Conservation (phyloP, 2,113 vertebrate genomes). For the Chamaetylas fuelleborni region DNA sequence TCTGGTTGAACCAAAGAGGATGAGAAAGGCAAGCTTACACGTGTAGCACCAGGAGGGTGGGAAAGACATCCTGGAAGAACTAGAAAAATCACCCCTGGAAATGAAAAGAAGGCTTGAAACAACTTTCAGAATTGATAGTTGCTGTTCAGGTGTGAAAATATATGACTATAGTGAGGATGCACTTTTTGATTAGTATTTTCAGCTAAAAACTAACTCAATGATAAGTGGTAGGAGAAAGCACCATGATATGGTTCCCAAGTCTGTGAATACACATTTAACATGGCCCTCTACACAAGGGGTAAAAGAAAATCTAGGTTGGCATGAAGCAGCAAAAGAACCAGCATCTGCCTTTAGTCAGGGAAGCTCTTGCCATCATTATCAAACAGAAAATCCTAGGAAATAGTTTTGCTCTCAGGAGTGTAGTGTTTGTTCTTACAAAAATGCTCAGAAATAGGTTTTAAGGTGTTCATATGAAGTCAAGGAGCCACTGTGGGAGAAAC, state of each 20-base stretch:
- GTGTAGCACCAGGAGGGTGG: fast-evolving
- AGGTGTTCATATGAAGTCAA: neutral
- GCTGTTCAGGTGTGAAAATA: neutral
- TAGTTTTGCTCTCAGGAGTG: neutral
- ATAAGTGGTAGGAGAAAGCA: neutral
- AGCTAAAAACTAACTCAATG: neutral
- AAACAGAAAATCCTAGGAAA: neutral
- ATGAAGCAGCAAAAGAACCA: neutral
- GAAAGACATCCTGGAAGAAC: neutral
- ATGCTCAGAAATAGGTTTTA: neutral
- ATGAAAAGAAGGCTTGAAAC: neutral
- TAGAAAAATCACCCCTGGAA: neutral
- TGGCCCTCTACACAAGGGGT: fast-evolving
- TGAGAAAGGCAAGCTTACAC: neutral
- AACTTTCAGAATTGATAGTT: neutral
- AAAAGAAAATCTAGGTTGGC: neutral
- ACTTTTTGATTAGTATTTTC: neutral
- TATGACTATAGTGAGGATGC: neutral
- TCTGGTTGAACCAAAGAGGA: neutral
- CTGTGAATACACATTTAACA: neutral
- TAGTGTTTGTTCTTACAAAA: neutral
- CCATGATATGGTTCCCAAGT: neutral
- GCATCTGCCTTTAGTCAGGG: neutral
- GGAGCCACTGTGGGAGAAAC: neutral
- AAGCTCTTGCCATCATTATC: neutral